These are phyloP conservation scores for Hydropsyche tenuis DNA, from an alignment of 1,140 invertebrate species.

Conservation along the genomic window DNA sequence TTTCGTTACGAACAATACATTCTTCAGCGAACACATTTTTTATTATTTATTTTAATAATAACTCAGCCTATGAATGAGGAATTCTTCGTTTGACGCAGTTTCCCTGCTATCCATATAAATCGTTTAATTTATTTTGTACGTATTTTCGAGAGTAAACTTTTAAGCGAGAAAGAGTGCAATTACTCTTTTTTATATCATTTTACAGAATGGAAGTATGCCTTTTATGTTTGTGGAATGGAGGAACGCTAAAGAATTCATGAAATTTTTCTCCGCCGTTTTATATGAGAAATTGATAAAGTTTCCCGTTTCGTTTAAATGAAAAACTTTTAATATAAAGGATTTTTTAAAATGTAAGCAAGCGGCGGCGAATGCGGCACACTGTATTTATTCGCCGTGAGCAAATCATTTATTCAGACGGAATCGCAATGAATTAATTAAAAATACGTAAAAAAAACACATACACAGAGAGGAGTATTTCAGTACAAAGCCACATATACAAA, in stretches of 20 bases:
- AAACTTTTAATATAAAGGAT: conserved; percentile 39
- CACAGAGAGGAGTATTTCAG: no score
- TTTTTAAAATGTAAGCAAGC: conserved; percentile 32
- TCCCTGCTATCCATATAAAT: conserved; percentile 7
- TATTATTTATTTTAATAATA: no score
- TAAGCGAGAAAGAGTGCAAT: conserved; percentile 28
- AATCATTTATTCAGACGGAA: conserved; percentile 32
- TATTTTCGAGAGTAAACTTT: conserved; percentile 25
- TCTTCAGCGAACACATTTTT: no score
- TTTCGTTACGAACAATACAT: no score
- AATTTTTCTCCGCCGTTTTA: conserved; percentile 37
- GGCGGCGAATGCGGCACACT: conserved; percentile 19
- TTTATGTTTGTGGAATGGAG: conserved; percentile 32
- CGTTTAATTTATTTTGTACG: conserved; percentile 29
- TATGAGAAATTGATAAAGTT: conserved; percentile 39
- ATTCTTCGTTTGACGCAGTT: background rate
- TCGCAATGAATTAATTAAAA: conserved; percentile 19
- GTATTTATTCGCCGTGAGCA: conserved; percentile 20
- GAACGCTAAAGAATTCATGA: conserved; percentile 36
- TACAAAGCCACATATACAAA: no score
- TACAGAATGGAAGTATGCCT: conserved; percentile 23
- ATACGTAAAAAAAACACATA: background rate
- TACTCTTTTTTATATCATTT: conserved; percentile 32
- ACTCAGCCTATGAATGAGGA: background rate
- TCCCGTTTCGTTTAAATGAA: conserved; percentile 36